Conservation (phyloP, 2,888 invertebrate species). For the Orthosia incerta region DNA sequence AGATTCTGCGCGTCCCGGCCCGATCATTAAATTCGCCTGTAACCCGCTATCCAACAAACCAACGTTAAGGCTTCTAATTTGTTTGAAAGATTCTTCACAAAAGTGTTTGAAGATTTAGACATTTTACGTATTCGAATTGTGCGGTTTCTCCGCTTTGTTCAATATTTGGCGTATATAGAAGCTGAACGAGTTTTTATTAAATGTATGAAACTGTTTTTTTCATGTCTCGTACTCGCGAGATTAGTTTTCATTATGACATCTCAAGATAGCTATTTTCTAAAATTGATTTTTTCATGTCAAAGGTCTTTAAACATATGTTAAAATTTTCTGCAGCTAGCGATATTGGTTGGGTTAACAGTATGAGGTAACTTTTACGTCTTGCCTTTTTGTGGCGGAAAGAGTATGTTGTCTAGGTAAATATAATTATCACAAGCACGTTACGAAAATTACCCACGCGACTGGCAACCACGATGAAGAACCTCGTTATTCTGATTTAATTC, state of each 20-base stretch:
- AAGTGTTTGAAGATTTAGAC: slow-evolving; percentile 1
- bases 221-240: not conserved
- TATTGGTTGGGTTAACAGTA: not conserved
- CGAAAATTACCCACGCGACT: not conserved
- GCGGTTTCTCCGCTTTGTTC: not conserved
- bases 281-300: not conserved
- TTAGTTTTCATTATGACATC: not conserved
- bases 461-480: not conserved
- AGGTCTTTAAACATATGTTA: not conserved
- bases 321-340: not conserved
- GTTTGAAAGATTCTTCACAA: not conserved
- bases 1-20: not conserved
- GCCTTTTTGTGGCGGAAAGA: not conserved
- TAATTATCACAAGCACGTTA: not conserved
- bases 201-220: slow-evolving; percentile 6
- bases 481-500: slow-evolving; percentile 19
- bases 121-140: not conserved
- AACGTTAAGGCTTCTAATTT: not conserved
- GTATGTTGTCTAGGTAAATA: not conserved
- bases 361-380: not conserved
- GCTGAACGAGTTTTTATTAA: not conserved
- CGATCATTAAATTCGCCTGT: not conserved
- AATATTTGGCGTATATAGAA: not conserved
- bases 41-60: not conserved
- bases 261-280: not conserved